Conservation (phyloP, 1,140 invertebrate genomes). For the Formica selysi region DNA sequence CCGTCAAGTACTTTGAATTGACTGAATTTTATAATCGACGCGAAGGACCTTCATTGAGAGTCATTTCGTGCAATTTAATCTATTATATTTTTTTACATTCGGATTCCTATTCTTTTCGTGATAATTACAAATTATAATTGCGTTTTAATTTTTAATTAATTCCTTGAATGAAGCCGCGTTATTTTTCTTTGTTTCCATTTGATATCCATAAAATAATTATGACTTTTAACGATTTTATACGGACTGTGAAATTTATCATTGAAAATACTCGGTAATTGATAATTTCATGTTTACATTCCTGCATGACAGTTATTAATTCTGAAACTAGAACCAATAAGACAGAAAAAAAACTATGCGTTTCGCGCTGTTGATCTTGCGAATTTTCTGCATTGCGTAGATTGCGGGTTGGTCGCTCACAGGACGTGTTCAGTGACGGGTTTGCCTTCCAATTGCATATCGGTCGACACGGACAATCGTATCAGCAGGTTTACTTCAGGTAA, state of each 20-base stretch:
- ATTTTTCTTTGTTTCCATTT: background rate
- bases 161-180: background rate
- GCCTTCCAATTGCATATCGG: constrained; percentile 84
- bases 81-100: background rate
- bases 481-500: constrained; percentile 83
- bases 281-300: constrained; percentile 24
- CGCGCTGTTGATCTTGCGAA: constrained; percentile 36
- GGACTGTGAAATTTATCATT: constrained; percentile 6
- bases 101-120: background rate
- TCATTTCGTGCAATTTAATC: background rate
- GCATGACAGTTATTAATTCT: constrained; percentile 16
- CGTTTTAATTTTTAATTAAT: background rate
- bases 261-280: background rate
- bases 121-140: background rate
- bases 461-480: constrained; percentile 77
- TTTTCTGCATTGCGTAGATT: constrained; percentile 85
- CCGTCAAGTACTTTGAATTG: background rate
- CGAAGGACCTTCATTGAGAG: constrained; percentile 1
- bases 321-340: background rate
- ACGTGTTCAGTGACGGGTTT: constrained; percentile 90
- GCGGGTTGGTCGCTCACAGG: constrained; percentile 91
- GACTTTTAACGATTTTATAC: background rate
- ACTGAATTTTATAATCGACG: background rate
- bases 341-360: constrained; percentile 15
- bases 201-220: background rate